phyloP scores from a whole-genome alignment of 2,113 vertebrate genomes.

The Alexandromys fortis region DNA sequence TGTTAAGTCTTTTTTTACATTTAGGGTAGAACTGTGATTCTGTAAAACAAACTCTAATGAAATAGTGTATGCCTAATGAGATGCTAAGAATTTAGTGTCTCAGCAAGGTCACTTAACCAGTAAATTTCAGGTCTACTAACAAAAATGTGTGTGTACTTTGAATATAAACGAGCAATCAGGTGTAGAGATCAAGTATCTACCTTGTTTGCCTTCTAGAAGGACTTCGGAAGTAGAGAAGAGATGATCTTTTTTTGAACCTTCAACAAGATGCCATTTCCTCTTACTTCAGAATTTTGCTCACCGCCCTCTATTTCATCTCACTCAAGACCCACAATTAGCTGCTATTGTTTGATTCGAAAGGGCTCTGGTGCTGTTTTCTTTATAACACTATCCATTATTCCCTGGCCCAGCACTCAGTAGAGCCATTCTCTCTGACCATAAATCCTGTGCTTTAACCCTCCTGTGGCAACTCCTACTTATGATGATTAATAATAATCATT shows the following conservation, averaged over 20 bases:
- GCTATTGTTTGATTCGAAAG: not conserved
- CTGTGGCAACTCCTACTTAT: constrained; percentile 27
- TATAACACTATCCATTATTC: not conserved
- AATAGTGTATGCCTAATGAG: not conserved
- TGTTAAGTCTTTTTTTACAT: not conserved
- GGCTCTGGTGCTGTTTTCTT: not conserved
- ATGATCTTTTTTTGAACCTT: not conserved
- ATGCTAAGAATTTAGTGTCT: not conserved
- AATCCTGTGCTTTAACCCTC: constrained; percentile 28
- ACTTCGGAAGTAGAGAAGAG: not conserved
- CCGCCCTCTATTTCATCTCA: not conserved
- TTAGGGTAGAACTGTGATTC: not conserved
- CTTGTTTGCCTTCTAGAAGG: not conserved
- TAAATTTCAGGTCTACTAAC: not conserved
- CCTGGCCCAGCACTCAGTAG: not conserved
- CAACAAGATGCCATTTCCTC: not conserved
- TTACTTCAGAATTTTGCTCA: not conserved
- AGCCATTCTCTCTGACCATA: not conserved
- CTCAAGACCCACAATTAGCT: not conserved
- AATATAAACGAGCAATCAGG: not conserved
- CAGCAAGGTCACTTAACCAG: not conserved
- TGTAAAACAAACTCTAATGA: constrained; percentile 16
- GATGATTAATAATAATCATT: constrained; percentile 54
- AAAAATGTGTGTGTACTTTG: not conserved
- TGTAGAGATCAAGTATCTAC: not conserved